Evolutionary conservation across 2,797 vertebrate genomes (phyloP).

Genomic region (Poliocrania exsul): DNA sequence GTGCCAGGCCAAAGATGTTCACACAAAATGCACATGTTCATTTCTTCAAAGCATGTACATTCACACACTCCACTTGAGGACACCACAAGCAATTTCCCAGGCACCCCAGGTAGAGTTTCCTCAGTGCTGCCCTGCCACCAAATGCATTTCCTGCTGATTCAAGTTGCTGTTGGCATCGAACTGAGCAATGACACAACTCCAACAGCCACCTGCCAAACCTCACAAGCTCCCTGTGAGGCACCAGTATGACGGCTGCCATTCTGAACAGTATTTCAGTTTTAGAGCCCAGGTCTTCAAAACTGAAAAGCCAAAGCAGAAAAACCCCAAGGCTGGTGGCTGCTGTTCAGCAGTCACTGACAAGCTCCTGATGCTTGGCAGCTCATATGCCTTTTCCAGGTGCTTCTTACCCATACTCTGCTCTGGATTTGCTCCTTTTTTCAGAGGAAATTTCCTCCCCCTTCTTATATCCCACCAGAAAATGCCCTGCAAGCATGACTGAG

Average conservation of each 20-base stretch:
- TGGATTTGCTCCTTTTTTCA: neutral
- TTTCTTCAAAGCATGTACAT: accelerated
- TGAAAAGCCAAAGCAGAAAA: neutral
- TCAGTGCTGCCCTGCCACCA: neutral
- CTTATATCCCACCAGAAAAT: neutral
- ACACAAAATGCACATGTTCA: accelerated
- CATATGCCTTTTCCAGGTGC: neutral
- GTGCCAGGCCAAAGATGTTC: neutral
- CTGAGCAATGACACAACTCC: neutral
- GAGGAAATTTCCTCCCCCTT: neutral
- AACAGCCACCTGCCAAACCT: neutral
- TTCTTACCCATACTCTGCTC: neutral
- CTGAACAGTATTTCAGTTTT: neutral
- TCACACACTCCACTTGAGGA: neutral
- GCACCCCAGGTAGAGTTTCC: neutral
- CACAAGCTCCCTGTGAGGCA: neutral
- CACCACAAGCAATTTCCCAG: neutral
- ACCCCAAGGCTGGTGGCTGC: neutral
- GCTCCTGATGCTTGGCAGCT: neutral
- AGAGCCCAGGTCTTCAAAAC: neutral
- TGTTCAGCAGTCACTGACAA: neutral
- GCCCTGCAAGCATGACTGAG: accelerated
- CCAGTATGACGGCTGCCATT: neutral
- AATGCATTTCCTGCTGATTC: accelerated
- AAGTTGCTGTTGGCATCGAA: neutral